Base-by-base conservation (phyloP, 2,113 vertebrate species). In the Elgaria multicarinata region DNA sequence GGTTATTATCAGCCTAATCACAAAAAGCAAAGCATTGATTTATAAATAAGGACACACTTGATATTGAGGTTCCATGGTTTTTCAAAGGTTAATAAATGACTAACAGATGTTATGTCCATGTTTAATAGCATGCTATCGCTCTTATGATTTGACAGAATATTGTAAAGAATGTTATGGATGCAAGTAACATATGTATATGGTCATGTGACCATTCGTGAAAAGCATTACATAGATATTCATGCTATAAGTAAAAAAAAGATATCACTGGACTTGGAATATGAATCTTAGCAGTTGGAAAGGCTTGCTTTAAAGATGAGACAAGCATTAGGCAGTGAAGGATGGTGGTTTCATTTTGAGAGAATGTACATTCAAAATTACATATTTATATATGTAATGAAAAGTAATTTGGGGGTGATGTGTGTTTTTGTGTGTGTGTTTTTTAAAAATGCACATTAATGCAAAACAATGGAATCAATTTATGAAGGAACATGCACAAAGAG, bases 1-100 rank as follows among this genome's bases (percentile, higher is more conserved):
- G 50, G 87, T 82, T 55, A 82, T 88, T 81, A 82, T 72, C 53
- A 74, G 69, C 39, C 67, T 74, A 44, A 58, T 72, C 79, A 74
- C 36, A 72, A 62, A 74, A 72, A 42, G 6, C 26, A 6, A 83
- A 86, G 36, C 84, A 62, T 42, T 86, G 50, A 74, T 42, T 75
- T 86, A 86, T 86, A 86, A 88, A 72, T 44, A 88, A 74, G 67
- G 67, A 62, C 67, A 71, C 79, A 83, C 31, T 88, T 88, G 84
- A 75, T 86, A 74, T 6, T 31, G 18, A 62, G 53, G 84, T 86
- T 42, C 31, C 22, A 74, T 46, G 66, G 46, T 72, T 79, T 88
- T 58, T 88, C 64, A 81, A 58, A 72, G 78, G 79, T 88, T 82
- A 88, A 88, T 88, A 71, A 80, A 72, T 81, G 66, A 71, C 53